Evolutionary conservation across 1,140 invertebrate genomes (phyloP).

Genomic region (Apis laboriosa): DNA sequence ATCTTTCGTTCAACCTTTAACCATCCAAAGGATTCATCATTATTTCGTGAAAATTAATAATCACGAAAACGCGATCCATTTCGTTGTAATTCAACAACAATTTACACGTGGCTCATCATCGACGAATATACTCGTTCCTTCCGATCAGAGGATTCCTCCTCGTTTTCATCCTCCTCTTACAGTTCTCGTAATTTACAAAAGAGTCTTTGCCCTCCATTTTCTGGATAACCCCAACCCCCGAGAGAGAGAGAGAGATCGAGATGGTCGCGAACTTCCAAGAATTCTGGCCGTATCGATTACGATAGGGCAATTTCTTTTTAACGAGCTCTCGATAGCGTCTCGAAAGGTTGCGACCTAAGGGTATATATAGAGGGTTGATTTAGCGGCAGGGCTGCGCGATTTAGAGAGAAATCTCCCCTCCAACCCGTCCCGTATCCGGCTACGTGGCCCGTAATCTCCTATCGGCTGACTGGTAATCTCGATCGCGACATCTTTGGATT

Average conservation of each 20-base stretch:
- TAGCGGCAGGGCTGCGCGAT: constrained; percentile 41
- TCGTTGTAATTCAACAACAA: constrained; percentile 11
- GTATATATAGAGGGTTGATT: constrained; percentile 39
- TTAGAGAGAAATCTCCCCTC: constrained; percentile 21
- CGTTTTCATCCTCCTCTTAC: constrained; percentile 17
- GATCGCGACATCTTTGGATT: constrained; percentile 54
- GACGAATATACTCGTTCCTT: constrained; percentile 48
- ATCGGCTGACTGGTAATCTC: constrained; percentile 45
- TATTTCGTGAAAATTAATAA: constrained; percentile 10
- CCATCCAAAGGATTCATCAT: background rate
- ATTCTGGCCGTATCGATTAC: constrained; percentile 61
- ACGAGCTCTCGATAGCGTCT: constrained; percentile 62
- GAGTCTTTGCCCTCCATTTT: constrained; percentile 8
- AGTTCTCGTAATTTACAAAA: constrained; percentile 59
- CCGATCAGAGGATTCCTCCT: constrained; percentile 2
- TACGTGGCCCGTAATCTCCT: constrained; percentile 41
- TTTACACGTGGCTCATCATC: constrained; percentile 31
- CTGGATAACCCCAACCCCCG: background rate
- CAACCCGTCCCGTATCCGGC: background rate
- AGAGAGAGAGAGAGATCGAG: background rate
- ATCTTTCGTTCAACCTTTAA: background rate
- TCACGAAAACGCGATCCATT: background rate
- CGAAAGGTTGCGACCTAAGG: constrained; percentile 21
- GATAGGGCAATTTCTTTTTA: constrained; percentile 66
- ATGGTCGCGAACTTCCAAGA: constrained; percentile 18